A percentile compares a stretch with the other conserved stretches of the same genome.
These are phyloP conservation scores for Bombyx mandarina DNA, from an alignment of 1,140 invertebrate genomes.

Conservation along the genomic window DNA sequence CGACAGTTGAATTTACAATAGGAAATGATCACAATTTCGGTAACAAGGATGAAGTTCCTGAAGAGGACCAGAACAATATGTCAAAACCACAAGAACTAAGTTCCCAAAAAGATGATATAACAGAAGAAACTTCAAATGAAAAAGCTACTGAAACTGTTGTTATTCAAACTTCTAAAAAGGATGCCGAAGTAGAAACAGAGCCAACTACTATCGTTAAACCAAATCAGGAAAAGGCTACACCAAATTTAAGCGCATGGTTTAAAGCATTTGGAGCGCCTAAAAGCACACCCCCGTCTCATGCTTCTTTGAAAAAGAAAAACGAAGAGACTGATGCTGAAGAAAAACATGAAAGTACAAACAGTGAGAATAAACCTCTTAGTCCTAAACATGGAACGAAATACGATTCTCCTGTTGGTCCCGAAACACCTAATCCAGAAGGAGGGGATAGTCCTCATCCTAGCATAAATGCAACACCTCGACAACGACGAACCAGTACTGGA, in stretches of 20 bases:
- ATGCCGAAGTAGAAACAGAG: slow-evolving; percentile 55
- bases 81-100: slow-evolving; percentile 22
- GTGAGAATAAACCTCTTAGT: slow-evolving; percentile 34
- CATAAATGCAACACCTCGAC: slow-evolving; percentile 56
- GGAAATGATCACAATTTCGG: slow-evolving; percentile 74
- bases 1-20: slow-evolving; percentile 74
- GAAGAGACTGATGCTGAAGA: slow-evolving; percentile 54
- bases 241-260: slow-evolving; percentile 91
- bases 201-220: slow-evolving; percentile 40
- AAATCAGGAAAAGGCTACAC: slow-evolving; percentile 78
- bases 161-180: slow-evolving; percentile 52
- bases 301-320: slow-evolving; percentile 60
- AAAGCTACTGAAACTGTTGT: slow-evolving; percentile 27
- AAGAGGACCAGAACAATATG: slow-evolving; percentile 23
- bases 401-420: slow-evolving; percentile 45
- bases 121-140: slow-evolving; percentile 22
- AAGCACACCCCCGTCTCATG: slow-evolving; percentile 31
- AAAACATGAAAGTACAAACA: slow-evolving; percentile 36
- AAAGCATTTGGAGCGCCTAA: slow-evolving; percentile 90
- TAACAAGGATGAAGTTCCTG: slow-evolving; percentile 59
- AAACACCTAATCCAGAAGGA: slow-evolving; percentile 45
- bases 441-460: slow-evolving; percentile 63
- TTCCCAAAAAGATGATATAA: slow-evolving; percentile 22
- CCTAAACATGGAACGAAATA: slow-evolving; percentile 46
- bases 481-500: slow-evolving; percentile 78